These are phyloP conservation scores for Tenthredo livida DNA, from an alignment of 2,888 invertebrate species.

Conservation along the genomic window DNA sequence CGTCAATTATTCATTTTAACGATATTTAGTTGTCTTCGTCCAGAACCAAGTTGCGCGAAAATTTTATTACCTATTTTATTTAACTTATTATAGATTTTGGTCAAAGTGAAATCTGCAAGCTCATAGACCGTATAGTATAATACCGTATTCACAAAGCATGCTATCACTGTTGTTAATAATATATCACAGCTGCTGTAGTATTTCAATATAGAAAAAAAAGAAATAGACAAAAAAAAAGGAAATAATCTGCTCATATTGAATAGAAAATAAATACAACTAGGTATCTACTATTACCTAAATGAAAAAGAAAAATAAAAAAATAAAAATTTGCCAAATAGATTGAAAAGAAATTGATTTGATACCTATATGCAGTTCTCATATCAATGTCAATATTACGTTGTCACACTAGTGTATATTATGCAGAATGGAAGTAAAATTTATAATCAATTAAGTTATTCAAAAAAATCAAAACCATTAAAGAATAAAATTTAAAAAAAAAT, in stretches of 20 bases:
- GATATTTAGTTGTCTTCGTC: background rate
- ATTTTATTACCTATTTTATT: background rate
- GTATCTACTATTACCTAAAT: slow-evolving; percentile 18
- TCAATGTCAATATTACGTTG: slow-evolving; percentile 6
- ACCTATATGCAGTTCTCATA: slow-evolving; percentile 21
- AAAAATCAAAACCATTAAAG: background rate
- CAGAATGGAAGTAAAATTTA: background rate
- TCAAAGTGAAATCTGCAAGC: background rate
- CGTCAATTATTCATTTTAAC: background rate
- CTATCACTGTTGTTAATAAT: background rate
- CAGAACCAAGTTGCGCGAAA: background rate
- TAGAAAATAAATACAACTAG: background rate
- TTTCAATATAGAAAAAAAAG: background rate
- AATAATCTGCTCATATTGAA: background rate
- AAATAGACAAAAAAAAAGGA: background rate
- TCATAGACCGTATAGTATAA: background rate
- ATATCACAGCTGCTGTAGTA: background rate
- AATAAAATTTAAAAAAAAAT: background rate
- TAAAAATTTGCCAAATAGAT: slow-evolving; percentile 20
- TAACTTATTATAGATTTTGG: background rate
- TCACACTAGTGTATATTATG: background rate
- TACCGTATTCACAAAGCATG: background rate
- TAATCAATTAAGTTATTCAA: background rate
- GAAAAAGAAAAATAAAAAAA: background rate
- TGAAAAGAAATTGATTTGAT: background rate